Percentiles rank a stretch among this genome's conserved stretches.
Conservation (phyloP, 2,797 vertebrate genomes). For the Squalus acanthias region DNA sequence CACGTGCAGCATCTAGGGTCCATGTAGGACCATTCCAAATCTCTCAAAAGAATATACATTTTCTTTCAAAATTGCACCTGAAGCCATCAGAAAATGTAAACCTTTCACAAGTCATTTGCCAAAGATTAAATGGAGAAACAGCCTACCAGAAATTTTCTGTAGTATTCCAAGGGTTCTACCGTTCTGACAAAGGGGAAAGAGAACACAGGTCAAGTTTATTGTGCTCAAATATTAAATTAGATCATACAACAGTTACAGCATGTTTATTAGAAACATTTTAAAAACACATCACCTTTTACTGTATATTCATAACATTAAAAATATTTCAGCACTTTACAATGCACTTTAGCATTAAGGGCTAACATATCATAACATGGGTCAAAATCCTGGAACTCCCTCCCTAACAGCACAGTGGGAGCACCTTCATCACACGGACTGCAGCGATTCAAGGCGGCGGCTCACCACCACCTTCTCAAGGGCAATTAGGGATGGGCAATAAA, state of each 20-base stretch:
- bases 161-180: conserved; percentile 89
- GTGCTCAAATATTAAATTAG: not conserved
- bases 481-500: too few species aligned
- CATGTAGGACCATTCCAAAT: not conserved
- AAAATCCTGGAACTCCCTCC: too few species aligned
- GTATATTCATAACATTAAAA: not conserved
- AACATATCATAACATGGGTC: too few species aligned
- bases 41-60: not conserved
- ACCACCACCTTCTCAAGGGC: too few species aligned
- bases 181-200: conserved; percentile 59
- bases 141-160: conserved; percentile 88
- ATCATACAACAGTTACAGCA: too few species aligned
- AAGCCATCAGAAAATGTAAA: not conserved
- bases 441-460: too few species aligned
- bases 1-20: not conserved
- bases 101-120: not conserved
- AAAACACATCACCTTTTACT: not conserved
- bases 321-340: not conserved
- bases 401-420: too few species aligned
- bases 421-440: too few species aligned
- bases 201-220: not conserved
- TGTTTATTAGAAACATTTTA: not conserved
- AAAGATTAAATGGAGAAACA: not conserved
- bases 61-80: not conserved
- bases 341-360: too few species aligned